A percentile compares a stretch with the other conserved stretches of the same genome.
phyloP scores from a whole-genome alignment of 2,113 vertebrate species.

The Callipepla squamata region DNA sequence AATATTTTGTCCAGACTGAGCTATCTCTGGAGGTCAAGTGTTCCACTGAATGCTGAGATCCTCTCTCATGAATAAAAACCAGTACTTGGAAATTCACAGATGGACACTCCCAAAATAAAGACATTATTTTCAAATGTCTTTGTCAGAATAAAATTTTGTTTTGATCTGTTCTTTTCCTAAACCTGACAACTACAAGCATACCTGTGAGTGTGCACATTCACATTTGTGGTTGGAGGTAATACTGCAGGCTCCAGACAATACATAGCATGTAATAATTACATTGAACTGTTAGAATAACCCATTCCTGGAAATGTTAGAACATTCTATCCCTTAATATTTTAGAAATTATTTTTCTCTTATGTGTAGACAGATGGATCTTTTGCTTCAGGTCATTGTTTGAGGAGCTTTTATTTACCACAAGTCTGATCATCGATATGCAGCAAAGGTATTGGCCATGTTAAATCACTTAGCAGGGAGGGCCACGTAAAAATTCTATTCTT shows the following conservation, averaged over 20 bases:
- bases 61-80: neutral
- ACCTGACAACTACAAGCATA: neutral
- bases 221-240: neutral
- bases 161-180: neutral
- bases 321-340: neutral
- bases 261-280: neutral
- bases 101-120: neutral
- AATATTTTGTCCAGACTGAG: neutral
- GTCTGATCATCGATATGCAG: neutral
- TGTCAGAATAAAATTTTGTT: neutral
- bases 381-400: neutral
- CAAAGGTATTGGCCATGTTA: neutral
- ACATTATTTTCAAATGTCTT: neutral
- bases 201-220: rapidly evolving
- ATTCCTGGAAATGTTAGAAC: neutral
- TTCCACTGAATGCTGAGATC: neutral
- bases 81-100: neutral
- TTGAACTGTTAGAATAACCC: neutral
- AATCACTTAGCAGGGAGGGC: neutral
- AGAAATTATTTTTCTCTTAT: neutral
- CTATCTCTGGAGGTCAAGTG: neutral
- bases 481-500: neutral
- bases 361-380: neutral
- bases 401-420: neutral
- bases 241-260: neutral